Base-by-base conservation (phyloP, 35 echinoderm and acorn worm species). In the Ophiothrix spiculata region DNA sequence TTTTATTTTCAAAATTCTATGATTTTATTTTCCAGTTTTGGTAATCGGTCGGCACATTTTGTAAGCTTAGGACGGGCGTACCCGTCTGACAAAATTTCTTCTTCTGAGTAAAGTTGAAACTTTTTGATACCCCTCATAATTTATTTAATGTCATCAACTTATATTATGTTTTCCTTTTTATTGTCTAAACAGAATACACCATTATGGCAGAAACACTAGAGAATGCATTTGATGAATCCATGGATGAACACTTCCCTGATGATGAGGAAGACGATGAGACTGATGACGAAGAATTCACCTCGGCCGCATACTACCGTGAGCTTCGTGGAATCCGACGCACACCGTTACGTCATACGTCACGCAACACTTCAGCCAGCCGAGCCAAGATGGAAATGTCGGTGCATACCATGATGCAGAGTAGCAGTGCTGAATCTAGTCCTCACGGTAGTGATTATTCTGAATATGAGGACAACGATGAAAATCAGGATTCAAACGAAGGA, bases 401-500 rank as follows among this genome's bases (percentile, higher is more conserved):
- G 23, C 60, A 69, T 15, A 10, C 25, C 3, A 54, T 54, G 45
- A 69, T 69, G 60, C n/a, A n/a, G n/a, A 15, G 29, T 15, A 69
- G 60, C 29, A 69, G 60, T 25, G 60, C 60, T 2, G 60, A 69
- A 28, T 69, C 60, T 69, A 69, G 60, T 69, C 60, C 60, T 25
- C 60, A 69, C 25, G 29, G 60, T 69, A 69, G 60, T 69, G 60
- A 69, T 15, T 69, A 69, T n/a, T n/a, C n/a, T 69, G 60, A 69
- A 25, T 69, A 69, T 54, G 45, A 54, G n/a, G n/a, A n/a, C n/a
- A n/a, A n/a, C n/a, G n/a, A n/a, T n/a, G n/a, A n/a, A n/a, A n/a
- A n/a, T n/a, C 6, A 49, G 6, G 19, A 49, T 49, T 19, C 42
- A 6, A 49, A 49, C 6, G 42, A 49, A 49, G 42, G 42, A 10